Conservation (phyloP, 1,140 invertebrate genomes). For the Chironomus striatipennis region DNA sequence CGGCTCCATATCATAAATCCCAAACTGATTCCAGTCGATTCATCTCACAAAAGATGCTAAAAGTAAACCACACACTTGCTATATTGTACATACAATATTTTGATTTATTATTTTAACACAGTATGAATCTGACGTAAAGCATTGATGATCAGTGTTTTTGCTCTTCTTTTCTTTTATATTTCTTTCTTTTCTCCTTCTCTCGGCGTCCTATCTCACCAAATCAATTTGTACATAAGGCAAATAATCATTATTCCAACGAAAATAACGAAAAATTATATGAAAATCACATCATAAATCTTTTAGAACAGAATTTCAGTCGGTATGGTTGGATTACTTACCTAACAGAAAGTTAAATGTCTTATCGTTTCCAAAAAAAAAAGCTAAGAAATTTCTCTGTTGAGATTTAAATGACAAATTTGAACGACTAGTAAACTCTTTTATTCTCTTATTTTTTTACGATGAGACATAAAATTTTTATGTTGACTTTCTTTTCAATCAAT, state of each 20-base stretch:
- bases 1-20: too few species aligned
- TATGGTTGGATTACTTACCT: background rate
- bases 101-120: constrained; percentile 14
- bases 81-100: background rate
- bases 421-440: too few species aligned
- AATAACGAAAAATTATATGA: background rate
- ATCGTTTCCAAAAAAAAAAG: too few species aligned
- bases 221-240: background rate
- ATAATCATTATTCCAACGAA: too few species aligned
- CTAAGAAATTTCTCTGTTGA: too few species aligned
- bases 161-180: too few species aligned
- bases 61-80: background rate
- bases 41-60: too few species aligned
- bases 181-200: background rate
- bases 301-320: background rate
- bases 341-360: background rate
- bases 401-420: too few species aligned
- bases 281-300: background rate
- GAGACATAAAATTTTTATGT: too few species aligned
- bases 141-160: background rate
- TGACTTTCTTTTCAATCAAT: too few species aligned
- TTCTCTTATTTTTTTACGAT: too few species aligned
- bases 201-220: background rate
- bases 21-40: too few species aligned
- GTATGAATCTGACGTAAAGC: background rate